Conservation (phyloP, 2,113 vertebrate species). For the Podilymbus podiceps region DNA sequence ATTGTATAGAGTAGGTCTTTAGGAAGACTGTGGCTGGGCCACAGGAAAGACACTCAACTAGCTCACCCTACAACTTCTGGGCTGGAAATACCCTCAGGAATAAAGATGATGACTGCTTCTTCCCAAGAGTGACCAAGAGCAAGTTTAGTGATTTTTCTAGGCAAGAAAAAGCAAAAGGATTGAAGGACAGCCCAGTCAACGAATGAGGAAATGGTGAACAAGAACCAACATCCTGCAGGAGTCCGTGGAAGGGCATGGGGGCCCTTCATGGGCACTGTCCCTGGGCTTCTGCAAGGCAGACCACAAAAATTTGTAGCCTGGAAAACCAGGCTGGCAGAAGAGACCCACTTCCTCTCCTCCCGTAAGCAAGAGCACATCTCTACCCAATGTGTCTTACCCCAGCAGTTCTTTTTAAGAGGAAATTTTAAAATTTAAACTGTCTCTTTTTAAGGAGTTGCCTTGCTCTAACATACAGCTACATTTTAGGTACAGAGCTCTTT, state of each 20-base stretch:
- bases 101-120: neutral
- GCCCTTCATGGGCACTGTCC: neutral
- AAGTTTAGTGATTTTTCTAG: neutral
- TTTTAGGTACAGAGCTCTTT: neutral
- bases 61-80: neutral
- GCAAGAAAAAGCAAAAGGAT: neutral
- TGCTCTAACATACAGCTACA: neutral
- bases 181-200: neutral
- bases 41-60: neutral
- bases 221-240: neutral
- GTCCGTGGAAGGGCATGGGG: neutral
- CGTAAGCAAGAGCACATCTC: neutral
- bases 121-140: neutral
- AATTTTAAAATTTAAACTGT: neutral
- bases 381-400: neutral
- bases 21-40: neutral
- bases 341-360: neutral
- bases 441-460: neutral
- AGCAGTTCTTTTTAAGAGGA: neutral
- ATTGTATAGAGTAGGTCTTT: rapidly evolving
- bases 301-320: neutral
- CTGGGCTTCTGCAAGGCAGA: neutral
- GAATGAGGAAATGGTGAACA: neutral
- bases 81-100: neutral
- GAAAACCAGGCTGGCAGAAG: neutral